A percentile compares a stretch with the other conserved stretches of the same genome.
Conservation (phyloP, 2,797 vertebrate species). For the Ceyx erithaca region DNA sequence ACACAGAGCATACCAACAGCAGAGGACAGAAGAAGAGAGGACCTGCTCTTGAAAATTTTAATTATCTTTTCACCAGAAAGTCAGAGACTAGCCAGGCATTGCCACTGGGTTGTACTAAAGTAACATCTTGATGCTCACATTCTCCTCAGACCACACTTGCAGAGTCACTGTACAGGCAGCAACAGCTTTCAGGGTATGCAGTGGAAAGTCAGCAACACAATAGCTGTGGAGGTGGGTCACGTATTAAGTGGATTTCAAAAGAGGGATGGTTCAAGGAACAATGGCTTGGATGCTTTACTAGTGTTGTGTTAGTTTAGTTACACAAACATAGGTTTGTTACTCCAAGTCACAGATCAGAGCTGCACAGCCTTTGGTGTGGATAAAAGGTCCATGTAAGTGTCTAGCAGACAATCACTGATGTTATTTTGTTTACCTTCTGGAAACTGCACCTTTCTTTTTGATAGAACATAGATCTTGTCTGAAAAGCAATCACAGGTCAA, state of each 20-base stretch:
- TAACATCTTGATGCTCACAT: neutral
- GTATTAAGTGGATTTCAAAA: neutral
- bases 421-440: neutral
- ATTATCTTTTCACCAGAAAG: neutral
- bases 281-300: neutral
- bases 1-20: neutral
- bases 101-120: neutral
- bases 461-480: neutral
- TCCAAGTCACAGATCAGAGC: neutral
- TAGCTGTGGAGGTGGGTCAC: neutral
- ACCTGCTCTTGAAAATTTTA: neutral
- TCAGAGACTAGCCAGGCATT: neutral
- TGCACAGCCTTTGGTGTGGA: neutral
- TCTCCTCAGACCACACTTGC: neutral
- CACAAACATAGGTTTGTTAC: neutral
- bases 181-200: neutral
- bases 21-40: neutral
- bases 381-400: neutral
- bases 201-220: neutral
- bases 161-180: neutral
- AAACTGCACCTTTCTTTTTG: neutral
- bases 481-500: neutral
- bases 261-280: neutral
- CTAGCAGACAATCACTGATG: neutral
- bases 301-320: neutral